Base-by-base conservation (phyloP, 2,797 vertebrate species). In the Podarcis lilfordi region DNA sequence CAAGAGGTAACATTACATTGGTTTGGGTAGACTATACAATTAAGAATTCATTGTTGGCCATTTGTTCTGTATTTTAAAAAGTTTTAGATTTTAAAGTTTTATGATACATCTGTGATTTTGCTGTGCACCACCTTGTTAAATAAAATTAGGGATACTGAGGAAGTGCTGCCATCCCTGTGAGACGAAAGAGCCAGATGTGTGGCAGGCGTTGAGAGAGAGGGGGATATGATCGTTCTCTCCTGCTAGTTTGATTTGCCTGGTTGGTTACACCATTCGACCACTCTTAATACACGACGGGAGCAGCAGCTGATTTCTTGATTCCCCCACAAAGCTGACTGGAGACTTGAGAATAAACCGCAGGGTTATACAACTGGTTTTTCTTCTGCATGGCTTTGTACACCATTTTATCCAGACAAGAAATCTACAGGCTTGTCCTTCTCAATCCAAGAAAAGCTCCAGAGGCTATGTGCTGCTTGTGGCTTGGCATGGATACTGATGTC, bases 401-500 rank as follows among this genome's bases (percentile, higher is more conserved):
- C 50, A 61, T 75, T 87, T 81, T 75, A 64, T 81, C 74, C 68
- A 80, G 78, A 21, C 25, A 86, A 74, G 77, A 37, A 80, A 61
- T 37, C 43, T 61, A 27, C 40, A 82, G 55, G 7, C 11, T 64
- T 82, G 21, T 66, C 75, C 79, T 37, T 86, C n/a, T 79, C 6
- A 19, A 43, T 35, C 37, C 13, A 72, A 61, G 50, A 81, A 87
- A 81, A 74, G 11, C 78, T 43, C 71, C 35, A 61, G 85, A 80
- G 35, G 50, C 79, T 32, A n/a, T 64, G 66, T 81, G 68, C 50
- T 81, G 68, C 35, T 81, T 81, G 55, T 74, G 69, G 32, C 69
- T 81, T 87, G 68, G 50, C 86, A 87, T 81, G 78, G 69, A 50
- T 64, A 37, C 45, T 81, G 86, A 81, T 75, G 27, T 74, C 79